Percentiles rank a stretch among this genome's conserved stretches.
Conservation (phyloP, 2,888 invertebrate genomes). For the Euzetes globulus region DNA sequence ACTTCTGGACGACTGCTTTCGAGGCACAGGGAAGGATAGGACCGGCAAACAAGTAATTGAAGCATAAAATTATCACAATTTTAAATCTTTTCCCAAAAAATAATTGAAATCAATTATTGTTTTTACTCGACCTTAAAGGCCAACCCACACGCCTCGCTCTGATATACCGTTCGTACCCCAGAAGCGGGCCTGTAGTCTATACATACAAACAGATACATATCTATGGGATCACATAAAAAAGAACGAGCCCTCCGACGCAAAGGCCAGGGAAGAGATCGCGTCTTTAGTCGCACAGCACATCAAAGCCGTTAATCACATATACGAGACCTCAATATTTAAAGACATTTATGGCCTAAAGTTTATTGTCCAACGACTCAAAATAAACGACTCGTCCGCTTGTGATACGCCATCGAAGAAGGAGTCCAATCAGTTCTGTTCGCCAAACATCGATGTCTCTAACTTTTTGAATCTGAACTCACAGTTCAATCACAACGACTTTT, state of each 20-base stretch:
- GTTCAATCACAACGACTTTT: constrained; percentile 95
- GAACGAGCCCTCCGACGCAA: constrained; percentile 55
- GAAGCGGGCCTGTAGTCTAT: constrained; percentile 84
- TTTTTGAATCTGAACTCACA: constrained; percentile 95
- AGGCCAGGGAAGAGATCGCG: constrained; percentile 92
- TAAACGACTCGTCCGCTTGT: constrained; percentile 78
- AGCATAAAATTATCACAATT: constrained; percentile 12
- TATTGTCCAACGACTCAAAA: constrained; percentile 86
- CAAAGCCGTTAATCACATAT: constrained; percentile 95
- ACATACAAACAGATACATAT: constrained; percentile 95
- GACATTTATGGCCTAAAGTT: constrained; percentile 94
- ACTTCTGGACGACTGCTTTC: constrained; percentile 7
- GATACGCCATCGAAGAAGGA: constrained; percentile 56
- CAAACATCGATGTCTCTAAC: constrained; percentile 97
- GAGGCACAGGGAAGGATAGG: constrained; percentile 33
- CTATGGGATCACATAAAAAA: constrained; percentile 85
- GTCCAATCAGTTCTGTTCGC: constrained; percentile 71
- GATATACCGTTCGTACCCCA: constrained; percentile 30
- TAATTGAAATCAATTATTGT: background rate
- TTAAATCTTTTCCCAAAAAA: background rate
- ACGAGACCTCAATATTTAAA: constrained; percentile 87
- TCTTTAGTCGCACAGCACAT: constrained; percentile 97
- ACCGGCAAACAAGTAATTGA: constrained; percentile 9
- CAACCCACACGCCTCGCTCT: background rate
- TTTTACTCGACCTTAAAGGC: constrained; percentile 10